Evolutionary conservation across 1,140 invertebrate genomes (phyloP).

Genomic region (Cheumatopsyche charites): DNA sequence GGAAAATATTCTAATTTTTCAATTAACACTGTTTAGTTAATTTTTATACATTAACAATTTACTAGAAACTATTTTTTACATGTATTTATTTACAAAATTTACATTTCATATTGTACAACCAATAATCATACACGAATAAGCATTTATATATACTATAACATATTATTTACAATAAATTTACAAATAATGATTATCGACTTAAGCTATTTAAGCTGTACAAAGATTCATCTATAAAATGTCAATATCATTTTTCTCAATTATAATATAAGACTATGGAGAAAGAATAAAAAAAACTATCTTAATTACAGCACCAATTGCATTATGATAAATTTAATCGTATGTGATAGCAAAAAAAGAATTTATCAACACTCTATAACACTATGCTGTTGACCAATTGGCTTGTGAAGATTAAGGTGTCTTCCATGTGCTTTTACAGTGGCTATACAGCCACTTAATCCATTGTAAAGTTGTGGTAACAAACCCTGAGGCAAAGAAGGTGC

Average conservation of each 20-base stretch:
- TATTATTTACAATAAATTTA: neutral
- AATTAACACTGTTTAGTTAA: too few relatives aligned
- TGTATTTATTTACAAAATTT: too few relatives aligned
- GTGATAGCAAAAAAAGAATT: neutral
- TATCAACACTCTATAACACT: slow-evolving; percentile 37
- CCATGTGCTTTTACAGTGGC: slow-evolving; percentile 58
- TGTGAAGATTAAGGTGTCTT: slow-evolving; percentile 55
- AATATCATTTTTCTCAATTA: neutral
- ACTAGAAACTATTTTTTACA: too few relatives aligned
- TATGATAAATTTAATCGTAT: slow-evolving; percentile 16
- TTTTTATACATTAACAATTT: too few relatives aligned
- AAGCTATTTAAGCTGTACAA: neutral
- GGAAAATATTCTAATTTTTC: too few relatives aligned
- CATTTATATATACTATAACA: too few relatives aligned
- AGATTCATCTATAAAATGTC: neutral
- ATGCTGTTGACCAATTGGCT: slow-evolving; percentile 54
- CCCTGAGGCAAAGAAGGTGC: slow-evolving; percentile 59
- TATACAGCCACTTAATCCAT: slow-evolving; percentile 57
- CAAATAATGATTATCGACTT: neutral
- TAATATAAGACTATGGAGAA: too few relatives aligned
- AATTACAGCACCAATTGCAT: slow-evolving; percentile 28
- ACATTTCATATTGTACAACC: too few relatives aligned
- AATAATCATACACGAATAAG: too few relatives aligned
- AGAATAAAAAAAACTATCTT: slow-evolving; percentile 5
- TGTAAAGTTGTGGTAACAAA: slow-evolving; percentile 56